Evolutionary conservation across 2,113 vertebrate genomes (phyloP).

Genomic region (Cygnus atratus): DNA sequence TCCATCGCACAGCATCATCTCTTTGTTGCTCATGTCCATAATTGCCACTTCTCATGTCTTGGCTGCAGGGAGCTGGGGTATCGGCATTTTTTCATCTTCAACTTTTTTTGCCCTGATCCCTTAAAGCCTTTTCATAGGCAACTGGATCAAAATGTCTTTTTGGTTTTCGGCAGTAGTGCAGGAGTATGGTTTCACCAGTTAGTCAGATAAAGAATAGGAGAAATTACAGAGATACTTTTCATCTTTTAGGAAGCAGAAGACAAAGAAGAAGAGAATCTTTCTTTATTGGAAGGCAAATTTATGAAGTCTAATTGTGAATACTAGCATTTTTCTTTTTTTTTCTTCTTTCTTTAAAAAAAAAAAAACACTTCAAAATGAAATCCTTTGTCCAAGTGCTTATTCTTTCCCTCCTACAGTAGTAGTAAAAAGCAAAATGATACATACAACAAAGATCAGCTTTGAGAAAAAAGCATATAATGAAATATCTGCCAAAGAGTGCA

Average conservation of each 20-base stretch:
- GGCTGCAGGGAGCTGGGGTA: not conserved
- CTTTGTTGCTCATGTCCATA: not conserved
- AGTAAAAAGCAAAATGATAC: not conserved
- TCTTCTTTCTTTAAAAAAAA: not conserved
- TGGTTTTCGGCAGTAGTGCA: not conserved
- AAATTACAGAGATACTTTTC: not conserved
- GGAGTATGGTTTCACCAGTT: not conserved
- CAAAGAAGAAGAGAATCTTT: not conserved
- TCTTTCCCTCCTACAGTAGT: not conserved
- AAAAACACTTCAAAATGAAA: not conserved
- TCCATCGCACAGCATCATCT: not conserved
- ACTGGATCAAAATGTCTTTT: not conserved
- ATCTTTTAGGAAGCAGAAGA: not conserved
- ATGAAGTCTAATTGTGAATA: not conserved
- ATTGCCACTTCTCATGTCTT: not conserved
- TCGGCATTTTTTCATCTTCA: not conserved
- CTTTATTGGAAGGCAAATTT: not conserved
- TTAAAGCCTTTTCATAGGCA: not conserved
- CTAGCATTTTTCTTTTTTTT: not conserved
- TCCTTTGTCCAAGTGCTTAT: not conserved
- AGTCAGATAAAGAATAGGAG: not conserved
- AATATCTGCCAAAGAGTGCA: conserved; percentile 22
- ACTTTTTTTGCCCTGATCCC: not conserved
- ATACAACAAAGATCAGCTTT: not conserved
- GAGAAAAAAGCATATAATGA: not conserved